Percentiles rank a stretch among this genome's conserved stretches.
Evolutionary conservation across 1,140 invertebrate species (phyloP).

Genomic region (Bombus superbus): DNA sequence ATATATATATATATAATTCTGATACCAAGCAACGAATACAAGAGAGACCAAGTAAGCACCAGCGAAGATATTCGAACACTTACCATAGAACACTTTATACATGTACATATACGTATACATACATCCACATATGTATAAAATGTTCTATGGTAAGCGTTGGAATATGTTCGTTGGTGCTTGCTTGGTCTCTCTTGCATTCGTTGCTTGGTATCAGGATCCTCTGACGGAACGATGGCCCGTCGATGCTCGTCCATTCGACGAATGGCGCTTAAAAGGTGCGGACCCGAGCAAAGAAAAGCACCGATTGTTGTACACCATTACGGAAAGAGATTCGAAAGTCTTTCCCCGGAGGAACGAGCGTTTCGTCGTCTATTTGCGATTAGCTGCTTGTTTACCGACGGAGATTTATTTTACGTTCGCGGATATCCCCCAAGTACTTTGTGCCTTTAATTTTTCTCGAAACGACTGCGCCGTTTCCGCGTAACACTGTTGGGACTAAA

Average conservation of each 20-base stretch:
- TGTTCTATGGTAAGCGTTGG: too few relatives aligned
- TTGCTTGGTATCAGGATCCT: background rate
- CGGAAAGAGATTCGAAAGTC: background rate
- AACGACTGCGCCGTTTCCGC: background rate
- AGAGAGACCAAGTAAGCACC: background rate
- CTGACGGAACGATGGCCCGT: background rate
- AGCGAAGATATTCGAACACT: too few relatives aligned
- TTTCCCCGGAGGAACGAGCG: background rate
- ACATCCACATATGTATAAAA: too few relatives aligned
- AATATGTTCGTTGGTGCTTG: too few relatives aligned
- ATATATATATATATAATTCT: background rate
- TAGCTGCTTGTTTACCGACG: constrained; percentile 1
- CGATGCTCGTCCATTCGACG: background rate
- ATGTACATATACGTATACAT: too few relatives aligned
- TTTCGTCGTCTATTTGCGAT: constrained; percentile 4
- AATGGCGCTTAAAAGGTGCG: too few relatives aligned
- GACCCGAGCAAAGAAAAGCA: background rate
- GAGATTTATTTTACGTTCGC: constrained; percentile 4
- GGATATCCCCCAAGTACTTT: background rate
- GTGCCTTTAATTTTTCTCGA: background rate
- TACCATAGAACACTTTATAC: too few relatives aligned
- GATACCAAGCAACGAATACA: background rate
- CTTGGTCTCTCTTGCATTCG: background rate
- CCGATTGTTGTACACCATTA: background rate
- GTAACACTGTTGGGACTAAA: background rate